phyloP scores from a whole-genome alignment of 2,113 vertebrate genomes.

The Kryptolebias marmoratus region DNA sequence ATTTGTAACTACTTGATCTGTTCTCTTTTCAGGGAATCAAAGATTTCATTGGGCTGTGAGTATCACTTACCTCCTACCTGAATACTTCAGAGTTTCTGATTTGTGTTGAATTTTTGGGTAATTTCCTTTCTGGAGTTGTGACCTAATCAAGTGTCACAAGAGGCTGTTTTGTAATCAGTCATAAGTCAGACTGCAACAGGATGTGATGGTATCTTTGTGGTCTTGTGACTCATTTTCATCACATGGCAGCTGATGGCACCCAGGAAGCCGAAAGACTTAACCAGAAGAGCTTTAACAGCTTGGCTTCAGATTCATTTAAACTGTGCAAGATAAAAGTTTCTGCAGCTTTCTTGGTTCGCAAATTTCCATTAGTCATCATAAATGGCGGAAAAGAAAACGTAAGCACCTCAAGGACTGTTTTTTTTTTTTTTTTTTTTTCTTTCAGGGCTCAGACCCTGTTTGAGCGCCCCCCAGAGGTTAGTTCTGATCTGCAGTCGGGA shows the following conservation, averaged over 20 bases:
- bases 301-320: too few species aligned
- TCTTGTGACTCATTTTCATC: background rate
- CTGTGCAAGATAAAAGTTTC: too few species aligned
- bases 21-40: constrained; percentile 74
- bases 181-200: constrained; percentile 18
- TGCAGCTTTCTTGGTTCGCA: too few species aligned
- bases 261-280: background rate
- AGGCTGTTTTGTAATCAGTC: constrained; percentile 12
- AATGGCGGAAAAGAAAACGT: too few species aligned
- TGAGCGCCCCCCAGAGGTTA: constrained; percentile 61
- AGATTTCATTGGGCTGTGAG: constrained; percentile 79
- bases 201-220: constrained; percentile 6
- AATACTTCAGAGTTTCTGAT: background rate
- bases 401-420: too few species aligned
- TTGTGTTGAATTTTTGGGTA: background rate
- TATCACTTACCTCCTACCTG: background rate
- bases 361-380: too few species aligned
- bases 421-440: background rate
- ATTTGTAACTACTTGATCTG: constrained; percentile 29
- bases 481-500: constrained; percentile 64
- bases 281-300: background rate
- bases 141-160: background rate
- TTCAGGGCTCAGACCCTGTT: constrained; percentile 70
- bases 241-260: background rate
- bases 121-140: background rate